Evolutionary conservation across 2,888 invertebrate genomes (phyloP), one percentile per base, ranked within the genome.

Genomic region (Candidula unifasciata): DNA sequence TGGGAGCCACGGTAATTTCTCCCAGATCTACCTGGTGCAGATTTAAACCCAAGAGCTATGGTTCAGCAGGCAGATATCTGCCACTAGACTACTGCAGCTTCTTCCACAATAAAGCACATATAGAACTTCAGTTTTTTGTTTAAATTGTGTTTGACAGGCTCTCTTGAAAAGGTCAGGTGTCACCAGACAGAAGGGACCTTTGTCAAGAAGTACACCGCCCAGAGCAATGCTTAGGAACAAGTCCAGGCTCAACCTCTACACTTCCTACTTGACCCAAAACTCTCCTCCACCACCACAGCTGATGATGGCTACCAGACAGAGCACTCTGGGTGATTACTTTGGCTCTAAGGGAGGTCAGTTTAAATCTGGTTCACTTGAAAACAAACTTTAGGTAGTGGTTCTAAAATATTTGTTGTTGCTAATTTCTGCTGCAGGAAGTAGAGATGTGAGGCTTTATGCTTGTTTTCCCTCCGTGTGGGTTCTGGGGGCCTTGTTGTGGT

Each of bases 281-380:
- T 71, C 80, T 33, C 80, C 71, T n/a, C 71, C 80, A n/a, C 80
- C 80, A 10, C 52, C 71, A 27, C 80, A 71, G 21, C 35, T 71
- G n/a, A 13, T 71, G 71, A 54, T 35, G 8, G 80, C 80, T 6
- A 57, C 6, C 30, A 80, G 71, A 57, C 80, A 80, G 52, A 80
- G 80, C 71, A 69, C 69, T 71, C 57, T 80, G 27, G 54, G 21
- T 6, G 71, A 71, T 35, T 80, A 71, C 57, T 80, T 78, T 66
- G 60, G 66, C 6, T 3, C 37, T 35, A 78, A 64, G 37, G 64
- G 30, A 74, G 74, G 74, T 74, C 3, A 44, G 16, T 60, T 24
- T 6, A 44, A 6, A 44, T 10, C 44, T 44, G 6, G 6, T 1
- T 44, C 44, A 44, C 44, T 44, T 44, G 6, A 44, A 44, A 44